Evolutionary conservation across 92 coral and sea anemone genomes (phyloP), one percentile per base, ranked within the genome.

Genomic region (Actinernus sp.): DNA sequence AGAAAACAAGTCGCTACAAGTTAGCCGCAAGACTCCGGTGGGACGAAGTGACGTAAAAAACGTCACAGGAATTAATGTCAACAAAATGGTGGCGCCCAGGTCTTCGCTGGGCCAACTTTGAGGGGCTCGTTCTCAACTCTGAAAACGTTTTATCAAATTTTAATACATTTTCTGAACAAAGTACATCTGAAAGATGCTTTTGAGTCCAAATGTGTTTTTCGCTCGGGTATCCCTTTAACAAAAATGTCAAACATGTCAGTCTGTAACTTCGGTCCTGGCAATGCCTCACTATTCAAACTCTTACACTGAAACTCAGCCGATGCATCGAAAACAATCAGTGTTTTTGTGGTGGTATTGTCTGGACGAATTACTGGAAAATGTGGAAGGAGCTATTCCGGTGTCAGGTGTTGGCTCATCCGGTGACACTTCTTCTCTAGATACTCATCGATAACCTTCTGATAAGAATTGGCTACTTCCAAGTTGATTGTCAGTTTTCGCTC

Each of bases 381-480:
- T 32, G 49, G 77, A n/a, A 65, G 72, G 4, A 78, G 40, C 86
- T 78, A 78, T 22, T 77, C 64, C 14, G 58, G 41, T 32, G n/a
- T 65, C 64, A 27, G 83, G 83, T 60, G 45, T 52, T 2, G 63
- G 56, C 49, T 85, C 79, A 7, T 49, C 70, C 18, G 28, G 19
- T 11, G 82, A 64, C 27, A 85, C 86, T 11, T 1, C 41, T 76
- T 84, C 51, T 71, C 50, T 36, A 84, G 6, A 47, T 85, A 71
- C 45, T 85, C 82, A 41, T 78, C 61, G 24, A 78, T 51, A 34
- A 85, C 86, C 24, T 22, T 50, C 45, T 85, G 91, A 48, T 78
- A 71, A 17, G 71, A 73, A 16, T 10, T 25, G 20, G 86, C 76
- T 4, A 78, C 23, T 46, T 50, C 62, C 44, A 43, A 10, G 53